Evolutionary conservation across 2,797 vertebrate genomes (phyloP).

Genomic region (Peromyscus nudipes): DNA sequence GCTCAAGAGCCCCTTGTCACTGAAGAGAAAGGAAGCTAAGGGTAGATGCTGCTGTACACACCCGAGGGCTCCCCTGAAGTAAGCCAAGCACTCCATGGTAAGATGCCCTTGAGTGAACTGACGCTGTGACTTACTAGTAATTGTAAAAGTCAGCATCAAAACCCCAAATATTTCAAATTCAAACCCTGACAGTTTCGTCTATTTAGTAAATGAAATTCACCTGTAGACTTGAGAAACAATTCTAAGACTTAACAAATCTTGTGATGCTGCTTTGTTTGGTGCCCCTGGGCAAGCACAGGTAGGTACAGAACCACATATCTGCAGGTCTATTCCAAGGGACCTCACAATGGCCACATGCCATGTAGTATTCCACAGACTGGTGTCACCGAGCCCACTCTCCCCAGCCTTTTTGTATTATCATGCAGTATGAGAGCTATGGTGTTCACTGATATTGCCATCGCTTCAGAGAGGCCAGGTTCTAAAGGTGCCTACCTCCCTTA

Average conservation of each 20-base stretch:
- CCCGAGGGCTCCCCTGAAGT: not conserved
- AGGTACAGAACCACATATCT: not conserved
- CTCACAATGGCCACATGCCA: not conserved
- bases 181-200: constrained; percentile 17
- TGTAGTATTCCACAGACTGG: not conserved
- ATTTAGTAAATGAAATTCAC: not conserved
- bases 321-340: not conserved
- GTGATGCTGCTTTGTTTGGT: not conserved
- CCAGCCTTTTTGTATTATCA: not conserved
- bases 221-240: not conserved
- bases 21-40: not conserved
- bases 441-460: not conserved
- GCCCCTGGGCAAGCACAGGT: not conserved
- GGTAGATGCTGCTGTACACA: too few species aligned
- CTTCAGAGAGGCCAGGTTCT: not conserved
- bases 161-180: not conserved
- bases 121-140: constrained; percentile 34
- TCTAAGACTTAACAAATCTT: not conserved
- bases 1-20: not conserved
- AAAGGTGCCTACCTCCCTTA: not conserved
- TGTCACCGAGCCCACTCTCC: not conserved
- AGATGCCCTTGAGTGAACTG: not conserved
- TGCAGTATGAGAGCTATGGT: not conserved
- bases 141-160: constrained; percentile 47
- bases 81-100: not conserved